Conservation (phyloP, 1,140 invertebrate genomes). For the Episyrphus balteatus region DNA sequence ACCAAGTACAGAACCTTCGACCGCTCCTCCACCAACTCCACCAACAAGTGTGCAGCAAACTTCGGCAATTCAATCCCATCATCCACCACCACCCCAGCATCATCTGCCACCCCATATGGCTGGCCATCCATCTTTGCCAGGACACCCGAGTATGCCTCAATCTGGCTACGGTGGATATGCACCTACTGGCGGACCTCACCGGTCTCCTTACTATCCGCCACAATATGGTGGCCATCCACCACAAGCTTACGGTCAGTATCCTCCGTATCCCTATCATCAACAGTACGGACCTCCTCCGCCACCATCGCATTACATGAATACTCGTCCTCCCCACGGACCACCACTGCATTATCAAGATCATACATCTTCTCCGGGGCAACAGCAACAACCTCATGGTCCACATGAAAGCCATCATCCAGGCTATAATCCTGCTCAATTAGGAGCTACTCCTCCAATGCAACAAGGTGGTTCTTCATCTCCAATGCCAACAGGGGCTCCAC, state of each 20-base stretch:
- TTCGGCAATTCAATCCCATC: conserved; percentile 26
- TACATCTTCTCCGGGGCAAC: conserved; percentile 9
- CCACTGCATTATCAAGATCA: conserved; percentile 16
- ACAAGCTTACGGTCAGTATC: conserved; percentile 45
- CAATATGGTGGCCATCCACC: conserved; percentile 49
- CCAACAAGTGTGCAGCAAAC: conserved; percentile 28
- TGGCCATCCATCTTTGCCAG: conserved; percentile 36
- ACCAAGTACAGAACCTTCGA: conserved; percentile 4
- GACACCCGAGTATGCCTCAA: conserved; percentile 42
- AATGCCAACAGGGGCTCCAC: too few species aligned
- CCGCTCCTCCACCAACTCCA: conserved; percentile 20
- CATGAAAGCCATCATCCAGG: neutral
- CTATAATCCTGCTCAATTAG: too few species aligned
- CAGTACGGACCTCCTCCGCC: conserved; percentile 47
- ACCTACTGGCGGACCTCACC: conserved; percentile 43
- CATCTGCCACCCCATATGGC: conserved; percentile 32
- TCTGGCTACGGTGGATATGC: conserved; percentile 37
- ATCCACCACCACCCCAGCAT: conserved; percentile 31
- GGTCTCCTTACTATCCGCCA: conserved; percentile 51
- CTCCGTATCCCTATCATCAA: conserved; percentile 49
- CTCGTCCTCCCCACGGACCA: conserved; percentile 18
- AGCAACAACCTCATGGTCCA: conserved; percentile 5
- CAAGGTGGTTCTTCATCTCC: neutral
- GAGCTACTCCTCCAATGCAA: conserved; percentile 8
- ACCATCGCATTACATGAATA: conserved; percentile 34